These are phyloP conservation scores for roundworm (Caenorhabditis elegans) DNA, from an alignment of 1,140 invertebrate species.

Conservation along the genomic window DNA sequence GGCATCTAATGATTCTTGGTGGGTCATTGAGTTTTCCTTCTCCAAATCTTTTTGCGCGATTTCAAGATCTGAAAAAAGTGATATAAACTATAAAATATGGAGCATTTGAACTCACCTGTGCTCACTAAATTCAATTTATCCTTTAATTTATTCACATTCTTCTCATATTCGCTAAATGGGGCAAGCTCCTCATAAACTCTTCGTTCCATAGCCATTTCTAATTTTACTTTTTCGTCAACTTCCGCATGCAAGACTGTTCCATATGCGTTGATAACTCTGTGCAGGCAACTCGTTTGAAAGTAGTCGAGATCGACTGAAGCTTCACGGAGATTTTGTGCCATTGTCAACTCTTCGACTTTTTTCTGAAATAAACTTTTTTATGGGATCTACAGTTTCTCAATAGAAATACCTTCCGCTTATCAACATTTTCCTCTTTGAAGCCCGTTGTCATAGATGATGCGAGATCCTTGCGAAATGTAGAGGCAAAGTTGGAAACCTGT, in stretches of 20 bases:
- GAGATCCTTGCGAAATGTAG: constrained; percentile 35
- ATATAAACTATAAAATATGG: background rate
- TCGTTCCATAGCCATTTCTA: constrained; percentile 26
- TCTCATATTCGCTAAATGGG: constrained; percentile 23
- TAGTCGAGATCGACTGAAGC: constrained; percentile 8
- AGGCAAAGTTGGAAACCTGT: background rate
- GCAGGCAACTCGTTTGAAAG: constrained; percentile 29
- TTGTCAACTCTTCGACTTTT: constrained; percentile 30
- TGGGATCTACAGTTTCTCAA: background rate
- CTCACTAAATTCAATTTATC: constrained; percentile 3
- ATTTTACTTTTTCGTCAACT: constrained; percentile 23
- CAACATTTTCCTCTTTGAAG: constrained; percentile 41
- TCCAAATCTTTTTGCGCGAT: constrained; percentile 24
- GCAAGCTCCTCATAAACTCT: constrained; percentile 31
- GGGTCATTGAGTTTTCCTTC: background rate
- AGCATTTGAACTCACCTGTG: background rate
- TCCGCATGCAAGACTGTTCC: background rate
- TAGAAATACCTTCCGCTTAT: constrained; percentile 35
- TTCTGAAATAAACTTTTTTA: constrained; percentile 30
- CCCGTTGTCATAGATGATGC: constrained; percentile 31
- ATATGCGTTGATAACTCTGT: constrained; percentile 14
- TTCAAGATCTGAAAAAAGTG: constrained; percentile 9
- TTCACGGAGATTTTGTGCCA: constrained; percentile 3
- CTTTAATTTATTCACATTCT: constrained; percentile 4
- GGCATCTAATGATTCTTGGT: constrained; percentile 15